Evolutionary conservation across 2,888 invertebrate genomes (phyloP), one percentile per base, ranked within the genome.

Genomic region (Physocephala rufipes): DNA sequence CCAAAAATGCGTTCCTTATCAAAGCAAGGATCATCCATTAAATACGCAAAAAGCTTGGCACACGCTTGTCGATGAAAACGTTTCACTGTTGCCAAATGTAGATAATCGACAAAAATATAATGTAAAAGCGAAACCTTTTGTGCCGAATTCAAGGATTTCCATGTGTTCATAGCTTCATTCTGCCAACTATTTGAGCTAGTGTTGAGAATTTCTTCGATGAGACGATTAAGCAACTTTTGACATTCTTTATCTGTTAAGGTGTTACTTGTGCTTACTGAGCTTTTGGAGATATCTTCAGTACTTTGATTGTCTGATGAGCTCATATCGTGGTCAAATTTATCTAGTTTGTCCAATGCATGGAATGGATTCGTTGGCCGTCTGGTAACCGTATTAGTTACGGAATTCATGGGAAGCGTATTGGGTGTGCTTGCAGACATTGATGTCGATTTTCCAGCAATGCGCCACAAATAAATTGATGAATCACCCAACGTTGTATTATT

Each of bases 31-130:
- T 74, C 72, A 1, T 58, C 70, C 78, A 84, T 77, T 1, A 84
- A 71, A 67, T 78, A 76, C 0, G 73, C 62, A 58, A 85, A 82
- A 5, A 82, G 77, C 28, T 77, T 77, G n/a, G 80, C 79, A 45
- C 80, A 80, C 0, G 83, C 82, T 30, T 79, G 73, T 43, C 83
- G 76, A 49, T 84, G 79, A 2, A 73, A 75, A 0, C 78, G 74
- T 66, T 78, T 79, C 0, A 82, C 79, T 1, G 70, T 67, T 0
- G 67, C 30, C 30, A 75, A 76, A 72, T 83, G 83, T 55, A 84
- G 73, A 68, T 84, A 84, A 1, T 81, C 78, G 59, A 78, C 77
- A 13, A 84, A 76, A 5, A 84, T 64, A 45, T 81, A 78, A 49
- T 79, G 74, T 19, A 85, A 36, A 15, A 82, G 70, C 3, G 76